A percentile compares a stretch with the other conserved stretches of the same genome.
These are phyloP conservation scores for Drosophila pseudoobscura DNA, from an alignment of 1,140 invertebrate genomes.

Conservation along the genomic window DNA sequence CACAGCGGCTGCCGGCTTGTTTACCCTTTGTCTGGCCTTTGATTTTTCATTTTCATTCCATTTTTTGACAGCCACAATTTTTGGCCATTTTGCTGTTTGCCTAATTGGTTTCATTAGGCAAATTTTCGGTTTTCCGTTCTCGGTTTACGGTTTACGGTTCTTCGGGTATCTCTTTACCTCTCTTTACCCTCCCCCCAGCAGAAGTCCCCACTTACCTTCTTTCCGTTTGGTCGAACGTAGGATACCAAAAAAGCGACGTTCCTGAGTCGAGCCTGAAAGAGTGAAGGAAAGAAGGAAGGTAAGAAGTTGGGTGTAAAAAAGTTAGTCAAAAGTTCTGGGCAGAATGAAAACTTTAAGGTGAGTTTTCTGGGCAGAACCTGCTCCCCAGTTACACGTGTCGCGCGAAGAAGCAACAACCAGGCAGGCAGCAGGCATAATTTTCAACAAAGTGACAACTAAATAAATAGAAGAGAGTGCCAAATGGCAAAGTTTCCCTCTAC, in stretches of 20 bases:
- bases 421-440: slow-evolving; percentile 57
- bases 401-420: slow-evolving; percentile 39
- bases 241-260: slow-evolving; percentile 72
- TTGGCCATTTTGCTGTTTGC: slow-evolving; percentile 58
- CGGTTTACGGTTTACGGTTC: too few relatives aligned
- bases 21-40: slow-evolving; percentile 77
- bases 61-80: slow-evolving; percentile 49
- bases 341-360: slow-evolving; percentile 59
- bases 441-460: slow-evolving; percentile 76
- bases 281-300: slow-evolving; percentile 4
- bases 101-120: slow-evolving; percentile 75
- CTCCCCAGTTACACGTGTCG: slow-evolving; percentile 64
- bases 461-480: slow-evolving; percentile 52
- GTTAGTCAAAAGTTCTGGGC: slow-evolving; percentile 35
- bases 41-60: slow-evolving; percentile 51
- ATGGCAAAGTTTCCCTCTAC: slow-evolving; percentile 37
- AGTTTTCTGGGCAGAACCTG: slow-evolving; percentile 16
- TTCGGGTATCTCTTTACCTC: too few relatives aligned
- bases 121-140: slow-evolving; percentile 22
- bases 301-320: slow-evolving; percentile 12
- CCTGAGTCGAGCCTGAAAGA: slow-evolving; percentile 51
- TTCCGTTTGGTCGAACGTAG: slow-evolving; percentile 63
- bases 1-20: slow-evolving; percentile 23
- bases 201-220: slow-evolving; percentile 55
- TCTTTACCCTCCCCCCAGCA: background rate